A percentile compares a stretch with the other conserved stretches of the same genome.
Evolutionary conservation across 2,888 invertebrate species (phyloP).

Genomic region (Melieria picta): DNA sequence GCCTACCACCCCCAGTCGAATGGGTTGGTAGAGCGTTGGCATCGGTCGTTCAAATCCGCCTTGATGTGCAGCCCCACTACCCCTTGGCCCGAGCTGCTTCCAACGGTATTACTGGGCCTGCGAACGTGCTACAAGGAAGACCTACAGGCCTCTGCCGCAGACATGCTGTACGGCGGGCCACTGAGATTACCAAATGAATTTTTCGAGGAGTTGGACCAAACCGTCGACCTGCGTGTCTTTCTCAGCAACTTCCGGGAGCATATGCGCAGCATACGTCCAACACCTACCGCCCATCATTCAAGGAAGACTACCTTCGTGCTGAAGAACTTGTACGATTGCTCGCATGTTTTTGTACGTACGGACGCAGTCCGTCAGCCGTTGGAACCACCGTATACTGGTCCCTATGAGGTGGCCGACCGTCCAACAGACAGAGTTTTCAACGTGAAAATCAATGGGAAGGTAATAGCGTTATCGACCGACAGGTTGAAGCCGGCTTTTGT

Average conservation of each 20-base stretch:
- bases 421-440: neutral
- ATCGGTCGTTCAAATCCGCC: constrained; percentile 62
- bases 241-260: constrained; percentile 36
- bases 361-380: neutral
- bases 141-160: constrained; percentile 49
- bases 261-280: constrained; percentile 15
- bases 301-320: constrained; percentile 23
- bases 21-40: constrained; percentile 54
- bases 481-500: neutral
- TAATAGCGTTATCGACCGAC: neutral
- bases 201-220: constrained; percentile 38
- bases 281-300: constrained; percentile 17
- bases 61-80: constrained; percentile 41
- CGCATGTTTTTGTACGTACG: neutral
- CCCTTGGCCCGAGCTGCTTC: constrained; percentile 18
- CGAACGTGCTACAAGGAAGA: constrained; percentile 51
- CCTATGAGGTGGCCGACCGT: constrained; percentile 8
- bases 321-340: neutral
- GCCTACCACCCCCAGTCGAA: constrained; percentile 34
- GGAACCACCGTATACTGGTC: constrained; percentile 10
- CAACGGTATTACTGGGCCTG: constrained; percentile 39
- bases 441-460: neutral
- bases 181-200: constrained; percentile 48
- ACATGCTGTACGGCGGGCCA: constrained; percentile 53
- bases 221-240: neutral